These are phyloP conservation scores for Goniozus legneri DNA, from an alignment of 1,140 invertebrate species.

Conservation along the genomic window DNA sequence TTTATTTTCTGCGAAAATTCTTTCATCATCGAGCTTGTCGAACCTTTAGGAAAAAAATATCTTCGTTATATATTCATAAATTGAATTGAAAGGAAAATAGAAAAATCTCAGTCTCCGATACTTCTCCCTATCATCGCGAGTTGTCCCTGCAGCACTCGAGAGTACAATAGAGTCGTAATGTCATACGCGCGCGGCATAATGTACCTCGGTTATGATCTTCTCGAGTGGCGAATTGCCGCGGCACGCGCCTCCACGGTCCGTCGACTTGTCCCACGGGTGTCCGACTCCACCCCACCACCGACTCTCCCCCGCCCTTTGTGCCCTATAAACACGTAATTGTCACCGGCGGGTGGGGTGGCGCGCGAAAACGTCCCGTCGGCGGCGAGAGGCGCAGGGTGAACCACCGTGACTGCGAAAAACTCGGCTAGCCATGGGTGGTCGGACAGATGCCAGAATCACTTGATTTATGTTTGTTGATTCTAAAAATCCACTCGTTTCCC, in stretches of 20 bases:
- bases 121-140: too few species aligned
- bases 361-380: background rate
- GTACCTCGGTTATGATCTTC: slow-evolving; percentile 17
- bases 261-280: slow-evolving; percentile 36
- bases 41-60: too few species aligned
- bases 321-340: slow-evolving; percentile 45
- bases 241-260: slow-evolving; percentile 37
- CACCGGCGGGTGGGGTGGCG: slow-evolving; percentile 18
- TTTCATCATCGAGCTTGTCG: too few species aligned
- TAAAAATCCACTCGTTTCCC: slow-evolving; percentile 41
- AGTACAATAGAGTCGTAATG: slow-evolving; percentile 17
- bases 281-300: slow-evolving; percentile 22
- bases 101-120: too few species aligned
- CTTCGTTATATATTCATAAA: too few species aligned
- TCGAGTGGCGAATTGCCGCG: slow-evolving; percentile 28
- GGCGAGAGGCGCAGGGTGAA: background rate
- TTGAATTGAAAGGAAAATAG: too few species aligned
- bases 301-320: slow-evolving; percentile 19
- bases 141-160: slow-evolving; percentile 1
- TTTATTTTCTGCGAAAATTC: too few species aligned
- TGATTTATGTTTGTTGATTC: slow-evolving; percentile 45
- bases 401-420: slow-evolving; percentile 18
- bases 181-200: slow-evolving; percentile 15
- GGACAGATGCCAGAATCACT: slow-evolving; percentile 18
- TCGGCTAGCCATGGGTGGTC: slow-evolving; percentile 20